These are phyloP conservation scores for Hystrix brachyura DNA, from an alignment of 2,113 vertebrate genomes.

Conservation along the genomic window DNA sequence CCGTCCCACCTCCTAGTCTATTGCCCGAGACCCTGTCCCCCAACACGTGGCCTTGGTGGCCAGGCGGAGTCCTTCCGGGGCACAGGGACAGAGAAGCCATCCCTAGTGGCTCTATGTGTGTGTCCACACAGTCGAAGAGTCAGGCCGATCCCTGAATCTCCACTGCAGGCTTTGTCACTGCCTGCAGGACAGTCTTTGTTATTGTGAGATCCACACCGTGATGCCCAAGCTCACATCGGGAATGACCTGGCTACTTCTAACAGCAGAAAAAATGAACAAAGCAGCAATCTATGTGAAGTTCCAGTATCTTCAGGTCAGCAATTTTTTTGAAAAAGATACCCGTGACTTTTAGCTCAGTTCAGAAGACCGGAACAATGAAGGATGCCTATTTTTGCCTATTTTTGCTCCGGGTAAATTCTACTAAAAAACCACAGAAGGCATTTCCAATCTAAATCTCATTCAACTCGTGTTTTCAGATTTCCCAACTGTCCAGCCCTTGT, in stretches of 20 bases:
- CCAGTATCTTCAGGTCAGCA: background rate
- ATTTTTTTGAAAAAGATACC: background rate
- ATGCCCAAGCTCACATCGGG: background rate
- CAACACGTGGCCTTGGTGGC: background rate
- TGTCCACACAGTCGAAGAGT: background rate
- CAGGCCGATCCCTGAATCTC: background rate
- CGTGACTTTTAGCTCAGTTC: background rate
- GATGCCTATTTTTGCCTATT: background rate
- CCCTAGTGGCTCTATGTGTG: background rate
- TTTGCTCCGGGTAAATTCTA: constrained; percentile 35
- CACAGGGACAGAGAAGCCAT: background rate
- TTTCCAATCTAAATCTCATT: background rate
- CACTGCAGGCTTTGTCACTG: background rate
- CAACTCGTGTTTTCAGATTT: background rate
- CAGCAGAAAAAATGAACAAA: background rate
- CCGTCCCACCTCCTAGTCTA: background rate
- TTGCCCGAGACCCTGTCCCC: background rate
- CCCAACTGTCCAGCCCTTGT: background rate
- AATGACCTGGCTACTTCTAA: background rate
- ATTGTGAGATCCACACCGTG: background rate
- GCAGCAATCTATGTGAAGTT: background rate
- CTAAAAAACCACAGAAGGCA: background rate
- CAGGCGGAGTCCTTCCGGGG: background rate
- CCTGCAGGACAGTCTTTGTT: background rate
- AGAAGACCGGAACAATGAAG: background rate